Evolutionary conservation across 2,888 invertebrate genomes (phyloP).

Genomic region (Sympetrum striolatum): DNA sequence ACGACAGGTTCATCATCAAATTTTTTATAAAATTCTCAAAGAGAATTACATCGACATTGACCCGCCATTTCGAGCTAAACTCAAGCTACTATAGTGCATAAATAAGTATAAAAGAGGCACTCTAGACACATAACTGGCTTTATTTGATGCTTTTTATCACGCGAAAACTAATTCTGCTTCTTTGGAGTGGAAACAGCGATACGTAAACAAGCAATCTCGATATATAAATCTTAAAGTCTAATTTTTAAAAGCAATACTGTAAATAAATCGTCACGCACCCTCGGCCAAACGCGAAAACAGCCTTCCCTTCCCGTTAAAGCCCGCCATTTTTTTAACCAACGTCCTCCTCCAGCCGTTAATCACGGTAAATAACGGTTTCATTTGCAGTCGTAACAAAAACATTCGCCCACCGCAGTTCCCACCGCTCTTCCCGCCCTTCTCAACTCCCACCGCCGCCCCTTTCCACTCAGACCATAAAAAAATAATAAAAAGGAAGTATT

Average conservation of each 20-base stretch:
- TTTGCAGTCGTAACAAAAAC: conserved; percentile 13
- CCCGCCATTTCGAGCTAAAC: too few species aligned
- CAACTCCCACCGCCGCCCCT: background rate
- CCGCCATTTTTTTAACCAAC: background rate
- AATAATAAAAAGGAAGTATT: conserved; percentile 27
- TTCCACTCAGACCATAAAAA: background rate
- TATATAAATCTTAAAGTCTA: background rate
- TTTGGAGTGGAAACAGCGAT: background rate
- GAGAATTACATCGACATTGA: too few species aligned
- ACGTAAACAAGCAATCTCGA: background rate
- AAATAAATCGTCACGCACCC: background rate
- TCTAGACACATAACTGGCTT: background rate
- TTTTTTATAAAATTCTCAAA: too few species aligned
- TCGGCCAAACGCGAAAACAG: background rate
- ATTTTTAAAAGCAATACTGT: background rate
- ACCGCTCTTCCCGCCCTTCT: background rate
- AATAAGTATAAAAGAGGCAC: background rate
- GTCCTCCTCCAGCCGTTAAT: conserved; percentile 20
- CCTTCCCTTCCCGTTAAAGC: background rate
- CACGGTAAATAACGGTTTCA: conserved; percentile 38
- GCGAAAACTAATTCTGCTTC: background rate
- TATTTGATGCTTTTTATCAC: background rate
- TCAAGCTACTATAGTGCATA: too few species aligned
- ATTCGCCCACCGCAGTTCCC: background rate
- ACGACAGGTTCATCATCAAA: too few species aligned